phyloP scores from a whole-genome alignment of 2,113 vertebrate genomes.

The Plecturocebus donacophilus region DNA sequence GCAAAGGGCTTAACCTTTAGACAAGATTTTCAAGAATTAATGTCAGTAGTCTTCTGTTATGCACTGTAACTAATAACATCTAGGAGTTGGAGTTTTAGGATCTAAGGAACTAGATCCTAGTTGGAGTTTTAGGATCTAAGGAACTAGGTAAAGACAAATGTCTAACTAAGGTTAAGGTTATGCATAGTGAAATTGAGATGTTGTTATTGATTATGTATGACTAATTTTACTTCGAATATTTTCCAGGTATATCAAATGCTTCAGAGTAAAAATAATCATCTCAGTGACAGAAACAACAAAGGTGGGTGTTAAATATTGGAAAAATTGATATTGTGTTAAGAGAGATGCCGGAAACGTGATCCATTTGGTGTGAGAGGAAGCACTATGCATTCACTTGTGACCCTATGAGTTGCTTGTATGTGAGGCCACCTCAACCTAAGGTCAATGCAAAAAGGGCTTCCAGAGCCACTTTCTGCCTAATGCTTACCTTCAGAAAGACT shows the following conservation, averaged over 20 bases:
- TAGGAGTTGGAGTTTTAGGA: not conserved
- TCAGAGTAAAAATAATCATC: not conserved
- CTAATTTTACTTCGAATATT: not conserved
- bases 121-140: not conserved
- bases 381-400: rapidly evolving
- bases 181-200: not conserved
- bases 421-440: not conserved
- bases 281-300: not conserved
- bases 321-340: not conserved
- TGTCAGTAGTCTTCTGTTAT: not conserved
- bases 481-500: not conserved
- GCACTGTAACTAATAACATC: no score
- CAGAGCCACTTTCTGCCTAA: not conserved
- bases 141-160: not conserved
- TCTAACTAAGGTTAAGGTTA: not conserved
- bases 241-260: not conserved
- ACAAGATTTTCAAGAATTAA: not conserved
- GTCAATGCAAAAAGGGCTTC: no score
- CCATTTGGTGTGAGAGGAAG: not conserved
- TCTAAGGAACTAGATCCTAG: not conserved
- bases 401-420: not conserved
- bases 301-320: not conserved
- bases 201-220: not conserved
- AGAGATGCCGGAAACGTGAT: not conserved
- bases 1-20: not conserved